Evolutionary conservation across 1,140 invertebrate species (phyloP), one percentile per base, ranked within the genome.

Genomic region (Sarcophaga bullata): DNA sequence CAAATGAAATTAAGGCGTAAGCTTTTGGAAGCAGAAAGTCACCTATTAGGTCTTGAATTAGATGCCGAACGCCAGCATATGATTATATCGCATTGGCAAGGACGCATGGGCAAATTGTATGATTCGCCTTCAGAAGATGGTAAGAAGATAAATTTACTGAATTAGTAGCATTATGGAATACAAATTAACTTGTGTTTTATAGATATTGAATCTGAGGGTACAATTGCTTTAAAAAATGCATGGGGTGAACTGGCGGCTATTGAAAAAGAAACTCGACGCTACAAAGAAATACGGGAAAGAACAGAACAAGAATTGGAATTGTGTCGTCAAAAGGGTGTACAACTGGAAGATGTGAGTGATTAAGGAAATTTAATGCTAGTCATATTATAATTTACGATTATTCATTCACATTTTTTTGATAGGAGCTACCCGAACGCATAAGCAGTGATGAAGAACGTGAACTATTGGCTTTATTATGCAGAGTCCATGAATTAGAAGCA

Each of bases 401-500:
- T 10, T 80, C n/a, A 80, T 52, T 25, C 11, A 37, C n/a, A 11
- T 6, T 54, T 0, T 52, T n/a, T 15, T 9, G 58, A 4, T 15
- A 97, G 96, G 95, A 95, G 91, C 91, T 97, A 58, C 96, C 96
- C 15, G 94, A 94, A 52, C 93, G 94, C 81, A 94, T 97, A 58
- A 96, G 93, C 85, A 96, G 95, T 78, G 95, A 96, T 68, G 96
- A 97, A 82, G 97, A 98, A 90, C 92, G 95, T 73, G 97, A 98
- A 86, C 93, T 98, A n/a, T 78, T 89, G 62, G 93, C 94, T 11
- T 90, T 98, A 25, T 93, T 98, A 86, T 96, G 96, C 86, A 92
- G 95, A 84, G 95, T 98, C 8, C 97, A 98, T 87, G 96, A 98
- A 90, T 91, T 98, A 48, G 97, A 98, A 91, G 96, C 97, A 0